Evolutionary conservation across 2,888 invertebrate genomes (phyloP), one percentile per base, ranked within the genome.

Genomic region (Idaea aversata): DNA sequence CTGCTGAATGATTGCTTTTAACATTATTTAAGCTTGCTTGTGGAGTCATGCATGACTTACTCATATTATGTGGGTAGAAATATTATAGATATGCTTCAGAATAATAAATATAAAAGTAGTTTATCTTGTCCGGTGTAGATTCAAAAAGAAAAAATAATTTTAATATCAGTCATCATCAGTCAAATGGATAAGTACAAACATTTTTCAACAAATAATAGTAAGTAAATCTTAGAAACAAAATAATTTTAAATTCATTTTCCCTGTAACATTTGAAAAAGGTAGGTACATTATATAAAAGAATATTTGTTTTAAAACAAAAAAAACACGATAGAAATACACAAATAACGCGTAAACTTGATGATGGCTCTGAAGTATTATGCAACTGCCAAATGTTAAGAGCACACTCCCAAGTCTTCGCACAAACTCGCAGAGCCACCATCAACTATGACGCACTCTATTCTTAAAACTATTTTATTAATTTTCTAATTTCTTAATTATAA

Each of bases 111-210:
- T 25, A 25, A 25, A 25, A 25, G 25, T 25, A 25, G 25, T 1
- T 25, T 25, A 25, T 25, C 25, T 25, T 25, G 25, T 25, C 2
- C 25, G 25, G 25, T 25, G 25, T 25, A 47, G 10, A 7, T 47
- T 47, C 47, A 13, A 47, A 47, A 47, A 47, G 10, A 13, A 47
- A 47, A 47, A 4, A 7, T 10, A 47, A 13, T 13, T 10, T 47
- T 13, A 47, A 47, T 13, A 13, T 47, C 13, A 47, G 63, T 65
- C 68, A 65, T 73, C 71, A 77, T 79, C 73, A 84, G 84, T 82
- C 85, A 81, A 85, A 84, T 84, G 84, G 82, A 80, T 80, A 25
- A 25, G 74, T 47, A 47, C 47, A 47, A 10, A 47, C 47, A 47
- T 47, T 73, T 69, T 71, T 65, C 69, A 67, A 70, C 60, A 63